phyloP scores from a whole-genome alignment of 2,888 invertebrate genomes.

The Rhabditoides inermis region DNA sequence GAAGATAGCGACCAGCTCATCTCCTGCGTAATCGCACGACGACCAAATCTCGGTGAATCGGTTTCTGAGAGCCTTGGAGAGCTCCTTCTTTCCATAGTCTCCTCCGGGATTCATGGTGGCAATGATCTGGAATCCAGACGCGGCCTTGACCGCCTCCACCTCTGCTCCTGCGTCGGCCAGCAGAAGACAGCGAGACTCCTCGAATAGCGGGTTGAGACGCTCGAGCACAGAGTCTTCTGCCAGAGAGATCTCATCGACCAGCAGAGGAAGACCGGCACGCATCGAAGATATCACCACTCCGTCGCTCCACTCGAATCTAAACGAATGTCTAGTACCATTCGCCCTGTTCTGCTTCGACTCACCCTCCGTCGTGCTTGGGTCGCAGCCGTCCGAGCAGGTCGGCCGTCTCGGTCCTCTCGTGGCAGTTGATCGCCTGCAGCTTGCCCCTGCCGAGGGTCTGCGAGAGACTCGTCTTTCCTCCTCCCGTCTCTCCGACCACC shows the following conservation, averaged over 20 bases:
- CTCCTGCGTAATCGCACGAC: conserved; percentile 63
- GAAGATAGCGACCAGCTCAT: conserved; percentile 73
- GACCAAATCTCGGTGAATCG: conserved; percentile 99
- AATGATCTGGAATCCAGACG: conserved; percentile 74
- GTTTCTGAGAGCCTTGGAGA: conserved; percentile 91
- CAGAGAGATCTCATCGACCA: conserved; percentile 95
- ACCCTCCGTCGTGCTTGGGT: conserved; percentile 62
- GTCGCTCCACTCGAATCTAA: conserved; percentile 81
- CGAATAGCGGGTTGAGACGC: conserved; percentile 84
- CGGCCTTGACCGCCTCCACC: conserved; percentile 58
- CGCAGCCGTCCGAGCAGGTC: conserved; percentile 92
- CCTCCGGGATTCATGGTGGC: conserved; percentile 99
- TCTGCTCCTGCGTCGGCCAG: conserved; percentile 76
- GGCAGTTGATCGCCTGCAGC: conserved; percentile 78
- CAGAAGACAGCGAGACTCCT: conserved; percentile 71
- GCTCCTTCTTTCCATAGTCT: conserved; percentile 96
- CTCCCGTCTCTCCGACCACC: conserved; percentile 85
- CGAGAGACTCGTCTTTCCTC: conserved; percentile 46
- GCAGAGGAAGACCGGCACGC: conserved; percentile 75
- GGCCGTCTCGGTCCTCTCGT: conserved; percentile 94
- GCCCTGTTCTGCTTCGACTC: not conserved
- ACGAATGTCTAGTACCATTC: too few species aligned
- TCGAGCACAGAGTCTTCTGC: conserved; percentile 78
- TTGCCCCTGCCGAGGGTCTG: conserved; percentile 63
- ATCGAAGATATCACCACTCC: conserved; percentile 87